Evolutionary conservation across 2,113 vertebrate species (phyloP).

Genomic region (Passer domesticus): DNA sequence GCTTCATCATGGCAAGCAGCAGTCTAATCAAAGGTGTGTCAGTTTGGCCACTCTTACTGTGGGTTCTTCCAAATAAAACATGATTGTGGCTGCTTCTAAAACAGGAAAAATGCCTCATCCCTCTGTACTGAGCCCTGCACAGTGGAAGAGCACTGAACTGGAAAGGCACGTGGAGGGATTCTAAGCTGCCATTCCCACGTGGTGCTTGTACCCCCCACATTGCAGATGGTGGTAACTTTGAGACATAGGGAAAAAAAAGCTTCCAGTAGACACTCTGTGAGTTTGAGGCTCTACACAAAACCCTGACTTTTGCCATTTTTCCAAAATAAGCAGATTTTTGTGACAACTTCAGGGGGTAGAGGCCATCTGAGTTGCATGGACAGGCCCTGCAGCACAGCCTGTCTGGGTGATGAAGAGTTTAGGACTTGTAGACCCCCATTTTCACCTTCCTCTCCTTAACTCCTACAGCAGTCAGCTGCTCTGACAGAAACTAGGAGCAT

Average conservation of each 20-base stretch:
- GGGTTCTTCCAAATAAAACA: not conserved
- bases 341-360: not conserved
- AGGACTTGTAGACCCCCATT: not conserved
- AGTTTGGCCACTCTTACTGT: not conserved
- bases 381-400: not conserved
- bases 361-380: not conserved
- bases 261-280: not conserved
- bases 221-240: not conserved
- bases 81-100: not conserved
- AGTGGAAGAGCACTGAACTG: not conserved
- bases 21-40: not conserved
- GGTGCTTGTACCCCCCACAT: not conserved
- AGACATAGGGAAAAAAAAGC: not conserved
- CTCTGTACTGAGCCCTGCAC: not conserved
- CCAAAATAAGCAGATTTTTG: not conserved
- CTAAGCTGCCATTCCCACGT: not conserved
- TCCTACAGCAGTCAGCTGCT: not conserved
- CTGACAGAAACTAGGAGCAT: not conserved
- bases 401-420: fast-evolving
- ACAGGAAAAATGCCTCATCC: not conserved
- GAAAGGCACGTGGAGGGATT: not conserved
- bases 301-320: not conserved
- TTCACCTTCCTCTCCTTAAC: not conserved
- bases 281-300: not conserved
- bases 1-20: not conserved